A percentile compares a stretch with the other conserved stretches of the same genome.
Evolutionary conservation across 2,797 vertebrate species (phyloP).

Genomic region (Argentina silus): DNA sequence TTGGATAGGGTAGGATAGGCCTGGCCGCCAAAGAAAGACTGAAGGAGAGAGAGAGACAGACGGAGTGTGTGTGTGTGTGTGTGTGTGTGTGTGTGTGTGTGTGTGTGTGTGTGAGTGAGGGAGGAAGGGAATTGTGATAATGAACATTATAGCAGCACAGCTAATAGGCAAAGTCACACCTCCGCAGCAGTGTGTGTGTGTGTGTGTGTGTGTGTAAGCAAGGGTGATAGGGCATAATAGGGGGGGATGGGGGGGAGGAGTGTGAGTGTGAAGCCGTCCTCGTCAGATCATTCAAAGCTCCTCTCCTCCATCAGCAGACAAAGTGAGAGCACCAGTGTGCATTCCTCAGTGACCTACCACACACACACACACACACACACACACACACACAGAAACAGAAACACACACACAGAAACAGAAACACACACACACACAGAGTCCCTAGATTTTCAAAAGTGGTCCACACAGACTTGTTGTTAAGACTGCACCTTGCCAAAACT

Average conservation of each 20-base stretch:
- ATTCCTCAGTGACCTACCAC: neutral
- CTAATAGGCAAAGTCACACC: no score
- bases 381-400: neutral
- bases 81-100: no score
- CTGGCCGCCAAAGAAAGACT: no score
- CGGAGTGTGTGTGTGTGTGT: no score
- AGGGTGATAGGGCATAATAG: neutral
- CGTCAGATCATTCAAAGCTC: constrained; percentile 23
- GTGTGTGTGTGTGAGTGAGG: neutral
- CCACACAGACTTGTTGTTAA: neutral
- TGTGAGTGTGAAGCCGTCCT: neutral
- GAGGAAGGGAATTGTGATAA: neutral
- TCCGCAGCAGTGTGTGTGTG: neutral
- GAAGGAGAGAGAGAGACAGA: no score
- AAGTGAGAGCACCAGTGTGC: neutral
- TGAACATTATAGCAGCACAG: neutral
- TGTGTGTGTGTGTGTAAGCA: neutral
- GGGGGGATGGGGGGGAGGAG: neutral
- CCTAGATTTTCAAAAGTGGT: neutral
- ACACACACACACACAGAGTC: neutral
- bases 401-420: neutral
- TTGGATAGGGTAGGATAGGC: no score
- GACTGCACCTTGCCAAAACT: neutral
- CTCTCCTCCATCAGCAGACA: constrained; percentile 17
- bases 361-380: neutral